phyloP scores from a whole-genome alignment of 2,113 vertebrate species.

The Notechis scutatus region DNA sequence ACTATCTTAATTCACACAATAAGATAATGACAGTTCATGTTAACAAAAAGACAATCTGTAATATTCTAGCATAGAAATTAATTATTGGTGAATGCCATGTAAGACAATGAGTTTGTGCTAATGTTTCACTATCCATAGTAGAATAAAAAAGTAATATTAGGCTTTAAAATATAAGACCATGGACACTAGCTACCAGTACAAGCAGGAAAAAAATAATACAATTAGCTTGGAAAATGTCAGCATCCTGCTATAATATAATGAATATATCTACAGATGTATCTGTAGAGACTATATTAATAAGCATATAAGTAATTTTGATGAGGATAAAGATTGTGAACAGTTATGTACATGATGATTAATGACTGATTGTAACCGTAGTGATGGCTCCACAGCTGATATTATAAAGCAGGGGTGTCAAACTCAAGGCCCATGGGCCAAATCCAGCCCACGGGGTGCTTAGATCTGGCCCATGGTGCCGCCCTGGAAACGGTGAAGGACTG shows the following conservation, averaged over 20 bases:
- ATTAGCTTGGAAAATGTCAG: background rate
- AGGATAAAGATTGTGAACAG: background rate
- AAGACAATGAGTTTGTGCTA: background rate
- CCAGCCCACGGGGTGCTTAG: too few relatives aligned
- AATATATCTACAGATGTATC: background rate
- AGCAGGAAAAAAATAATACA: background rate
- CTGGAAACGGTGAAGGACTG: too few relatives aligned
- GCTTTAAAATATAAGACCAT: background rate
- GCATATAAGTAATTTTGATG: background rate
- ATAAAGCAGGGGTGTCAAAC: background rate
- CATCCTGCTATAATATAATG: background rate
- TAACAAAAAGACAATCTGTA: background rate
- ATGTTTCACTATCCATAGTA: background rate
- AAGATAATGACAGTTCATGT: background rate
- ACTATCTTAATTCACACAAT: background rate
- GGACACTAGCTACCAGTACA: background rate
- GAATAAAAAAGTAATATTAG: background rate
- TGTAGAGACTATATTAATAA: background rate
- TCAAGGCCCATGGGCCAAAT: too few relatives aligned
- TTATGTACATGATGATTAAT: background rate
- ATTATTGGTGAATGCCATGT: background rate
- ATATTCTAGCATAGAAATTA: background rate
- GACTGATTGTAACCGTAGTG: background rate
- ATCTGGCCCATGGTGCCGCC: too few relatives aligned
- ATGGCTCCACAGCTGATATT: background rate